Evolutionary conservation across 2,888 invertebrate genomes (phyloP), one percentile per base, ranked within the genome.

Genomic region (Phoenoteleia sp.): DNA sequence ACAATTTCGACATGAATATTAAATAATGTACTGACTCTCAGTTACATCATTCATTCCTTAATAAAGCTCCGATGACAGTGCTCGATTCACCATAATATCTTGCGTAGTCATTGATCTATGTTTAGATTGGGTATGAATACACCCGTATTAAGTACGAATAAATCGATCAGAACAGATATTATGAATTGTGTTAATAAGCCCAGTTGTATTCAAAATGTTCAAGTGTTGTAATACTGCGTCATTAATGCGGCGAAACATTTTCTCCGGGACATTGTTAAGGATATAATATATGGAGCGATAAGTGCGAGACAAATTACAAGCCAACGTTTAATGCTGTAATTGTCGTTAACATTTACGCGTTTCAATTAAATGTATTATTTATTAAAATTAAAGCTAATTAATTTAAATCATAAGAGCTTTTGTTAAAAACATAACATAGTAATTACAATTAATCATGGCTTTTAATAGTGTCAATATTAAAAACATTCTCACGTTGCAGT

Each of bases 1-100:
- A 21, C 15, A 15, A 7, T 47, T 17, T 47, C 39, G 2, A 39
- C 13, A 47, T 21, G 47, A 17, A 47, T 47, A 47, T 47, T 47
- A 47, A 47, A 47, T 47, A 47, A 21, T 47, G 21, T 47, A 19
- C 47, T 47, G 19, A 47, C 17, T 19, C 21, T 7, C n/a, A 25
- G 13, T n/a, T 42, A 25, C 17, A 45, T 45, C 62, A 23, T 25
- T 45, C 62, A 21, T 58, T 45, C 62, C 1, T 23, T 64, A 45
- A 42, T 45, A 64, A 64, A 64, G 25, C 15, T n/a, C 21, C 45
- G 62, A 64, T 64, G 62, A 64, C 62, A 64, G 45, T 42, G 62
- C 45, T 27, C 17, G 62, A 64, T 64, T 64, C 62, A 45, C 25
- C 7, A 27, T 45, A 15, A 19, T 17, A 39, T 60, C 13, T 45